Evolutionary conservation across 1,140 invertebrate genomes (phyloP).

Genomic region (Eupristina koningsbergeri): DNA sequence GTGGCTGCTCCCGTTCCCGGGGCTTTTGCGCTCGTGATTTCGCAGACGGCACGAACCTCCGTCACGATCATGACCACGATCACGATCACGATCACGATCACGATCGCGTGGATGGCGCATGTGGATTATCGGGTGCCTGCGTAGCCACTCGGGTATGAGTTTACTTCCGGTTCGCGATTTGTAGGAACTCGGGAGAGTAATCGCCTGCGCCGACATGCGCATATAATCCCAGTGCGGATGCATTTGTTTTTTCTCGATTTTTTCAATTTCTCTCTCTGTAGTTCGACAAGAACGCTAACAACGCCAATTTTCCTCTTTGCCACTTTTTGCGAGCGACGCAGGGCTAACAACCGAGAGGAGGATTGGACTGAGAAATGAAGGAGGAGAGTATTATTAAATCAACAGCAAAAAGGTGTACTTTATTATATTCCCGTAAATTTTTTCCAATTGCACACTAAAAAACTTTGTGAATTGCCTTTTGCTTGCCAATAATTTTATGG

Average conservation of each 20-base stretch:
- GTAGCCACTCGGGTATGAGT: not conserved
- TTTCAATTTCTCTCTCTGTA: too few species aligned
- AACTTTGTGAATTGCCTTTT: not conserved
- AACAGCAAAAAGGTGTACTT: not conserved
- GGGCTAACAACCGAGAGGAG: not conserved
- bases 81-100: constrained; percentile 34
- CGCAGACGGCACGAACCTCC: constrained; percentile 33
- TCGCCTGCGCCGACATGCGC: not conserved
- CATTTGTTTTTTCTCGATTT: not conserved
- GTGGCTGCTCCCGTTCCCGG: constrained; percentile 21
- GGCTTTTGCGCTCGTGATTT: constrained; percentile 2
- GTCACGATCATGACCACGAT: constrained; percentile 14
- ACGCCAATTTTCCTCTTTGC: not conserved
- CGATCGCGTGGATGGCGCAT: not conserved
- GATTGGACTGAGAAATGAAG: not conserved
- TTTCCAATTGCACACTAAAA: not conserved
- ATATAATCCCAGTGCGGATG: not conserved
- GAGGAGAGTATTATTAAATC: not conserved
- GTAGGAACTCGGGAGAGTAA: not conserved
- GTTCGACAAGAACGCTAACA: not conserved
- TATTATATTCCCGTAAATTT: not conserved
- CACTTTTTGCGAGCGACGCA: not conserved
- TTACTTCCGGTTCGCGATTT: not conserved
- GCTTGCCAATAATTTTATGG: not conserved
- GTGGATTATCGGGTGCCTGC: not conserved